Base-by-base conservation (phyloP, 2,888 invertebrate genomes). In the Pyralis farinalis region DNA sequence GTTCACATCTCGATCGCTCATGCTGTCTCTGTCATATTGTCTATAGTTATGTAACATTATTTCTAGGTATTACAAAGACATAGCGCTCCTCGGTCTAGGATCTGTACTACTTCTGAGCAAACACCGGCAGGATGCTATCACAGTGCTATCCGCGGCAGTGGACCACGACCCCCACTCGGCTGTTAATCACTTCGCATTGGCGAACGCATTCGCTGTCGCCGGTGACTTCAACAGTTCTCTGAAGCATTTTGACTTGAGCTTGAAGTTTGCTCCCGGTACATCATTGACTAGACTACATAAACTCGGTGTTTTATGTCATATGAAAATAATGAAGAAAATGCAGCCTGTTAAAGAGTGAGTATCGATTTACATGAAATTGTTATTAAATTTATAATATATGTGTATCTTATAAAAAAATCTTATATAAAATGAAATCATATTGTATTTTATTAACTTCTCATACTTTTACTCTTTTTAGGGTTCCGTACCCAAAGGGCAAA, bases 171-270 rank as follows among this genome's bases (percentile, higher is more conserved):
- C 93, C 0, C 79, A 86, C 10, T 90, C 90, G 54, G 80, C 91
- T 1, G 76, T 90, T 31, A 91, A 91, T 49, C 93, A 94, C 69
- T 92, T 94, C 56, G 92, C 93, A 2, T 79, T 96, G 8, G 95
- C 92, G 5, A 94, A 94, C 67, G 92, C 94, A 10, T 94, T 94
- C 70, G 94, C 94, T 1, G 90, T 93, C 7, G 55, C 91, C 20
- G 92, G 92, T 0, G 94, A 95, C 47, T 95, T 92, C 63, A 94
- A 95, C 56, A 92, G 90, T 57, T 94, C 95, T 0, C 75, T 94
- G 42, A 71, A 61, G 43, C 80, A 85, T 53, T 74, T 68, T 68
- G 93, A 94, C 55, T 91, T 91, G 56, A 92, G 93, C 39, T 66
- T 95, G 34, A 91, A 91, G 60, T 67, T 94, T 33, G 90, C 92